A percentile compares a stretch with the other conserved stretches of the same genome.
These are phyloP conservation scores for Lutjanus campechanus DNA, from an alignment of 2,797 vertebrate species.

Conservation along the genomic window DNA sequence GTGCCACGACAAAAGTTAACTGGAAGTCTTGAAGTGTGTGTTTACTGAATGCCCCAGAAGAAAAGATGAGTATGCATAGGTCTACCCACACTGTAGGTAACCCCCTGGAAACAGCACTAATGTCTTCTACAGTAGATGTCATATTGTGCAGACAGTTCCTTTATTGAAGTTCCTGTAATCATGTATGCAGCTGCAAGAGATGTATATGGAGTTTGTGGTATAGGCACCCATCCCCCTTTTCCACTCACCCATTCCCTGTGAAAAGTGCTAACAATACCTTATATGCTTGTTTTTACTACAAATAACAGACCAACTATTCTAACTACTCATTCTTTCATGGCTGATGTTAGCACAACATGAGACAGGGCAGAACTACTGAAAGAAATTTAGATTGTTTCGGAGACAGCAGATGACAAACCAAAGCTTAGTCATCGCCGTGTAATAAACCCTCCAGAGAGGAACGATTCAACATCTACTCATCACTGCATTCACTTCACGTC, in stretches of 20 bases:
- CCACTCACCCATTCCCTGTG: constrained; percentile 31
- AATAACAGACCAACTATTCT: constrained; percentile 50
- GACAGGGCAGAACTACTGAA: constrained; percentile 24
- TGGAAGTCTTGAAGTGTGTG: constrained; percentile 11
- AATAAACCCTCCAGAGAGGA: constrained; percentile 32
- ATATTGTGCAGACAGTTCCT: constrained; percentile 42
- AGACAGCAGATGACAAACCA: constrained; percentile 36
- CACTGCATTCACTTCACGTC: constrained; percentile 48
- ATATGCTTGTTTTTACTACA: constrained; percentile 34
- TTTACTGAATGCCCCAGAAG: constrained; percentile 42
- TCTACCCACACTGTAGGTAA: constrained; percentile 18
- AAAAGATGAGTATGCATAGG: constrained; percentile 25
- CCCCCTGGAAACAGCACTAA: constrained; percentile 14
- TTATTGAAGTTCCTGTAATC: constrained; percentile 36
- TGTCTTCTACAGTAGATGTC: constrained; percentile 55
- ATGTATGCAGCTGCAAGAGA: constrained; percentile 35
- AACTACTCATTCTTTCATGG: constrained; percentile 32
- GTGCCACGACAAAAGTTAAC: not conserved
- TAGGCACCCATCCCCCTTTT: constrained; percentile 37
- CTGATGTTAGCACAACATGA: constrained; percentile 40
- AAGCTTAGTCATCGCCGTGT: constrained; percentile 20
- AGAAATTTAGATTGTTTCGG: constrained; percentile 22
- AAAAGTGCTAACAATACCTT: constrained; percentile 52
- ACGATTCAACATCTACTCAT: constrained; percentile 36
- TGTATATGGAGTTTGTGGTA: constrained; percentile 26